Base-by-base conservation (phyloP, 2,888 invertebrate species). In the Eretmocerus hayati region DNA sequence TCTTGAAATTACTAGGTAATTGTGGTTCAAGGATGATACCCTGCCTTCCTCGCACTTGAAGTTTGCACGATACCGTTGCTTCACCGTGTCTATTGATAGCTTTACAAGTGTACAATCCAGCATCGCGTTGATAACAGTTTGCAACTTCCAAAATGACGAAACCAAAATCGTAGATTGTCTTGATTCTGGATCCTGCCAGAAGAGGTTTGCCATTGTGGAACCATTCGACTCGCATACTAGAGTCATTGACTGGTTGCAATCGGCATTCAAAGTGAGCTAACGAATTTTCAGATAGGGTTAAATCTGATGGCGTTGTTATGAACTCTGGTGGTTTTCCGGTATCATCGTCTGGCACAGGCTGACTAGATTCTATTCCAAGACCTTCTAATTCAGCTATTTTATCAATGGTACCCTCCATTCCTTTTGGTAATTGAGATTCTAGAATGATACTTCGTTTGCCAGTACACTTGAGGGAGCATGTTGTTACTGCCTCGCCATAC, bases 141-240 rank as follows among this genome's bases (percentile, higher is more conserved):
- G 90, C 85, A 47, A 97, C 87, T 77, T 97, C 97, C 54, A 99
- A 78, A 59, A 96, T 94, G 5, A 96, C 95, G 69, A 92, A 95
- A 46, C 97, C 96, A 73, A 97, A 96, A 69, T 97, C 96, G 64
- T 93, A 91, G 59, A 94, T 92, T 0, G 95, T 94, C 73, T 95
- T 95, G 58, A 94, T 87, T 66, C 94, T 83, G 5, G 91, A 91
- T 52, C 93, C 91, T 48, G 90, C 87, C 70, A 88, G 81, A 52
- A 97, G 79, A 4, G 93, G 85, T 72, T 93, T 89, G 36, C 94
- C 96, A 69, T 99, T 94, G 66, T 94, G 94, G 82, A 83, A 96
- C 96, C 96, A 97, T 74, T 96, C 95, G 11, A 94, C 91, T 58
- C 89, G 79, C 87, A 94, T 89, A 64, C 90, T 90, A 5, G 90